A percentile compares a stretch with the other conserved stretches of the same genome.
phyloP scores from a whole-genome alignment of 2,888 invertebrate genomes.

The Portevinia maculata region DNA sequence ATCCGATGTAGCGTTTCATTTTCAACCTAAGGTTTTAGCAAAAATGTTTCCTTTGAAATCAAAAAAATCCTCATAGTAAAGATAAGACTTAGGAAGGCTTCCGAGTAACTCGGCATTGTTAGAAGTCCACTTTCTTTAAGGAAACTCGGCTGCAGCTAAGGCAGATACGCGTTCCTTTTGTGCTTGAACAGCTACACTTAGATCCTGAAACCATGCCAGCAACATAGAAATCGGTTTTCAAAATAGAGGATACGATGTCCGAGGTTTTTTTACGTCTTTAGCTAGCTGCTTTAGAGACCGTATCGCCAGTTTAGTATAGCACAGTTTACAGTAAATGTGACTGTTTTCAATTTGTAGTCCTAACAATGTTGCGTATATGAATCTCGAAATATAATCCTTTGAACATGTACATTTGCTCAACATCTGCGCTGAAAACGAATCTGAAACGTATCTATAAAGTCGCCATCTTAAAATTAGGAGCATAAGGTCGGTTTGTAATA shows the following conservation, averaged over 20 bases:
- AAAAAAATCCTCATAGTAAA: neutral
- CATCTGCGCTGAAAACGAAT: too few species aligned
- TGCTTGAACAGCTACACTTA: conserved; percentile 25
- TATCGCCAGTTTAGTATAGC: conserved; percentile 14
- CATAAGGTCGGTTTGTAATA: neutral
- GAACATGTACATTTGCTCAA: neutral
- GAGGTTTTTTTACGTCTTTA: conserved; percentile 10
- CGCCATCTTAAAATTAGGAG: neutral
- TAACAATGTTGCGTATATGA: neutral
- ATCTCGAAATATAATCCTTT: neutral
- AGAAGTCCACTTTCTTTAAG: conserved; percentile 35
- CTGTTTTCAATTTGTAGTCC: conserved; percentile 19
- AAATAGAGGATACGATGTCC: conserved; percentile 23
- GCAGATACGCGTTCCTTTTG: conserved; percentile 28
- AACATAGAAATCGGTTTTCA: conserved; percentile 42
- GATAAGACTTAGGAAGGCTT: neutral
- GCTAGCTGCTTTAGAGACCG: conserved; percentile 2
- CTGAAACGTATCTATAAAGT: neutral
- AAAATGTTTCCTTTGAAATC: neutral
- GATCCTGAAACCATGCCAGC: conserved; percentile 48
- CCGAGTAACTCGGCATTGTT: conserved; percentile 13
- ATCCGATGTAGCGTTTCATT: conserved; percentile 5
- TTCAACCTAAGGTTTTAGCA: conserved; percentile 7
- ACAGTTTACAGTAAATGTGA: conserved; percentile 14
- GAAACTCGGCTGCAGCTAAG: conserved; percentile 9